phyloP scores from a whole-genome alignment of 2,797 vertebrate genomes.

The Enteromius trimaculatus region DNA sequence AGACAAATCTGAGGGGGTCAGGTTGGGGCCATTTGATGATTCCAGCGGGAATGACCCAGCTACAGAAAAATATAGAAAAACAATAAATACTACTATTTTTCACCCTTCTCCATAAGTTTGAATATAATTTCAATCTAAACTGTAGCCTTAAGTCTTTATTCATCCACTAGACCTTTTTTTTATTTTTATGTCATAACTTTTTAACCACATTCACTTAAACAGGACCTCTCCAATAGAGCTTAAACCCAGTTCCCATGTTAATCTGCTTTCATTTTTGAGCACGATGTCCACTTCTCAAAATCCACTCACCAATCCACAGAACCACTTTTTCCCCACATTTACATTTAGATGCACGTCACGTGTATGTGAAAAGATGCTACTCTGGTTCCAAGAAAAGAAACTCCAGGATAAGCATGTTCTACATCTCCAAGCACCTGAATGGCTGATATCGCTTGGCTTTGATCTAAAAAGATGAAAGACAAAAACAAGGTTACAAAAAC shows the following conservation, averaged over 20 bases:
- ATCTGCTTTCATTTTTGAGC: neutral
- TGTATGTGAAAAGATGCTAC: neutral
- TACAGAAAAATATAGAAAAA: too few relatives aligned
- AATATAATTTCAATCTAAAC: neutral
- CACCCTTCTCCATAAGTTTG: neutral
- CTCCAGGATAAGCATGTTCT: constrained; percentile 28
- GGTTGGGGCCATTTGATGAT: too few relatives aligned
- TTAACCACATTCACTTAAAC: neutral
- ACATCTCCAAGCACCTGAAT: constrained; percentile 18
- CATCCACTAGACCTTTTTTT: neutral
- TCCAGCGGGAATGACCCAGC: too few relatives aligned
- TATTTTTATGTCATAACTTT: neutral
- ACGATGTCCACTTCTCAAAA: neutral
- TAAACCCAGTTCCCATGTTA: neutral
- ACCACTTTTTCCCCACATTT: neutral
- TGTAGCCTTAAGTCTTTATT: neutral
- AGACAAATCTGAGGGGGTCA: too few relatives aligned
- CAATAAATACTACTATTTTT: neutral
- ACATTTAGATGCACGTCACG: neutral
- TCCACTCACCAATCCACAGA: neutral
- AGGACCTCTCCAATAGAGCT: neutral
- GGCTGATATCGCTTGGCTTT: constrained; percentile 46
- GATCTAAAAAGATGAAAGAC: constrained; percentile 43
- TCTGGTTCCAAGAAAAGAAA: constrained; percentile 24
- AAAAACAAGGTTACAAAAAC: constrained; percentile 17